phyloP scores from a whole-genome alignment of 2,797 vertebrate species.

The Coilia nasus region DNA sequence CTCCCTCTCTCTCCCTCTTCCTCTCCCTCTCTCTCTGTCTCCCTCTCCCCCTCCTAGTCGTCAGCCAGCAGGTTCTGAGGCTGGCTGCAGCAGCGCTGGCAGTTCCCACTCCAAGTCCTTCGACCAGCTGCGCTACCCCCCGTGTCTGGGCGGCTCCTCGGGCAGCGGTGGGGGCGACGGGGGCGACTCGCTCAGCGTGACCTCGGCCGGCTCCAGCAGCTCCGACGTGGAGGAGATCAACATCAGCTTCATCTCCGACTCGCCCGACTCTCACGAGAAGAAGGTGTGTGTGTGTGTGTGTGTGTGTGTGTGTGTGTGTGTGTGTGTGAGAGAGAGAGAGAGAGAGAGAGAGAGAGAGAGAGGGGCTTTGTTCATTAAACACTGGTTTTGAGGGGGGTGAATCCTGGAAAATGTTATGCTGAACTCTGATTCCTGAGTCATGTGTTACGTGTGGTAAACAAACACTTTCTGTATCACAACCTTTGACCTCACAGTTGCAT shows the following conservation, averaged over 20 bases:
- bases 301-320: constrained; percentile 10
- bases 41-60: constrained; percentile 65
- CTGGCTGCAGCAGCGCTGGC: constrained; percentile 65
- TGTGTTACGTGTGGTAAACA: not conserved
- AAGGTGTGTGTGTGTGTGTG: constrained; percentile 70
- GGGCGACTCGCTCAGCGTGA: constrained; percentile 79
- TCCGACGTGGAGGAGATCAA: constrained; percentile 86
- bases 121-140: constrained; percentile 82
- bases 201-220: constrained; percentile 85
- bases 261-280: constrained; percentile 84
- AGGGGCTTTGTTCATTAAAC: too few relatives aligned
- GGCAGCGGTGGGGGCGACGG: constrained; percentile 65
- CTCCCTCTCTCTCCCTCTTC: not conserved
- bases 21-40: not conserved
- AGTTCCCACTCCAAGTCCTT: constrained; percentile 87
- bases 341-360: not conserved
- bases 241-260: constrained; percentile 85
- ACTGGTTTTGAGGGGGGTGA: not conserved
- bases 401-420: not conserved
- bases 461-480: not conserved
- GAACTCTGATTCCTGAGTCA: not conserved
- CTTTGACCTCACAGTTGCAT: constrained; percentile 18
- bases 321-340: not conserved
- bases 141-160: constrained; percentile 71
- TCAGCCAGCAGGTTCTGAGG: constrained; percentile 75